These are phyloP conservation scores for Therioaphis trifolii DNA, from an alignment of 2,888 invertebrate genomes.

Conservation along the genomic window DNA sequence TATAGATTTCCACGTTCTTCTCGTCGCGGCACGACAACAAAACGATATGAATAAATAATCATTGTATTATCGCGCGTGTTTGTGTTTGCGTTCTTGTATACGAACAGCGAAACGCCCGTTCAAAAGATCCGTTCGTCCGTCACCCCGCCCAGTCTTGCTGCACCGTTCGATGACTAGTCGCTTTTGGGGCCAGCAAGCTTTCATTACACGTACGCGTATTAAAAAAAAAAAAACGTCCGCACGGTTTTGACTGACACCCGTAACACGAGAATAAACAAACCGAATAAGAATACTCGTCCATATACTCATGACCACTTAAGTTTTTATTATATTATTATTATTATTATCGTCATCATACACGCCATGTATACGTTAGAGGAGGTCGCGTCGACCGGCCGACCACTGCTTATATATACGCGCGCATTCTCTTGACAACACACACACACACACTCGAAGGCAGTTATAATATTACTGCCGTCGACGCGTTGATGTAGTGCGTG, in stretches of 20 bases:
- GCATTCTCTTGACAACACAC: constrained; percentile 6
- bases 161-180: constrained; percentile 16
- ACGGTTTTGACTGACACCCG: constrained; percentile 50
- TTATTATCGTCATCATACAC: constrained; percentile 10
- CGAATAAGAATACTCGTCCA: constrained; percentile 41
- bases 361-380: constrained; percentile 28
- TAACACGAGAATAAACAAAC: constrained; percentile 60
- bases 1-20: no score
- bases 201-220: constrained; percentile 5
- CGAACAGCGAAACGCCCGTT: background rate
- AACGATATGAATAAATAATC: background rate
- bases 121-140: background rate
- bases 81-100: background rate
- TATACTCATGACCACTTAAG: constrained; percentile 35
- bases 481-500: background rate
- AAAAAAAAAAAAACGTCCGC: no score
- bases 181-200: constrained; percentile 20
- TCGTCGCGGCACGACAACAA: background rate
- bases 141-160: background rate
- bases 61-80: background rate
- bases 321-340: constrained; percentile 42
- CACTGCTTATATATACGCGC: background rate
- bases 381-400: constrained; percentile 1
- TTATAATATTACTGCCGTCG: background rate
- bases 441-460: background rate